Evolutionary conservation across 2,797 vertebrate species (phyloP).

Genomic region (Staurois parvus): DNA sequence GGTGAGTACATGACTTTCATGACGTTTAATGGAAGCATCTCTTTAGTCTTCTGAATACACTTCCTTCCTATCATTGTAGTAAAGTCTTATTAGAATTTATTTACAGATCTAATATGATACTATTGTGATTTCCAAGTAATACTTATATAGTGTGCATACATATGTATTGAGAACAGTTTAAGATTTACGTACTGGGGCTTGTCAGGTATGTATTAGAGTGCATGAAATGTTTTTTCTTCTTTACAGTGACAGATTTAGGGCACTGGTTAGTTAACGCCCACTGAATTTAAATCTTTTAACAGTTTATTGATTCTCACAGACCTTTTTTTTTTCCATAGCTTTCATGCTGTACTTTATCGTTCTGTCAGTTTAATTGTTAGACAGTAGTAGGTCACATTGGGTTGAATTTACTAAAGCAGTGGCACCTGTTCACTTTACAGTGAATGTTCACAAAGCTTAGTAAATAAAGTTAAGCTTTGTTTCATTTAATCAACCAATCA

Average conservation of each 20-base stretch:
- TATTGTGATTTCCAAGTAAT: neutral
- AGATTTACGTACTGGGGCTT: neutral
- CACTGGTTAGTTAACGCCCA: neutral
- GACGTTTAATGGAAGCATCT: slow-evolving; percentile 20
- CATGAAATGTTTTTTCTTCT: neutral
- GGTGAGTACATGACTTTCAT: slow-evolving; percentile 33
- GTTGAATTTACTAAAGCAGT: no score
- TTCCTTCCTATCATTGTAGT: slow-evolving; percentile 13
- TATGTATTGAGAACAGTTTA: neutral
- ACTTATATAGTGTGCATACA: neutral
- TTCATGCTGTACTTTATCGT: no score
- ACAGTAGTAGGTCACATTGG: no score
- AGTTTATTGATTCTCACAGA: no score
- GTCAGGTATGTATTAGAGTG: no score
- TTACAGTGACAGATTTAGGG: neutral
- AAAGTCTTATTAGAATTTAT: slow-evolving; percentile 44
- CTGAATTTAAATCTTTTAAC: neutral
- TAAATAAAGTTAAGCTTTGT: no score
- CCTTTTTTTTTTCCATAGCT: neutral
- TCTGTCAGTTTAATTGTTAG: no score
- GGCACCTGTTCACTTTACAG: no score
- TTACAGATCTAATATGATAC: slow-evolving; percentile 12
- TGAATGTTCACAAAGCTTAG: no score
- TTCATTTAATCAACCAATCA: no score
- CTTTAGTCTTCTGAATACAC: slow-evolving; percentile 7